Evolutionary conservation across 2,888 invertebrate genomes (phyloP).

Genomic region (Nezara viridula): DNA sequence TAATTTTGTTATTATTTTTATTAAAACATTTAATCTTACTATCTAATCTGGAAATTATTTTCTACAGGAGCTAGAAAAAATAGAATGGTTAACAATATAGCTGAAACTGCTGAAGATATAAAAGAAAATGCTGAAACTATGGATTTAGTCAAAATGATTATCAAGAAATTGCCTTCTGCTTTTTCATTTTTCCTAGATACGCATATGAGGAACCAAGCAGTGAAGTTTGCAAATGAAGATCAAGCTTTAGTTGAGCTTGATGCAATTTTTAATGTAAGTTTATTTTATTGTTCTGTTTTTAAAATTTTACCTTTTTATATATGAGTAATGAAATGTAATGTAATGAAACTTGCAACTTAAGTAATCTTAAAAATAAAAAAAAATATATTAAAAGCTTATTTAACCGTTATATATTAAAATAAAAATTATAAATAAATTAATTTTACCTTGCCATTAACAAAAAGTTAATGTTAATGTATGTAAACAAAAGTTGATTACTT

Average conservation of each 20-base stretch:
- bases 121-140: conserved; percentile 14
- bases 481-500: too few species aligned
- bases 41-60: background rate
- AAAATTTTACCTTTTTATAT: too few species aligned
- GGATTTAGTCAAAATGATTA: background rate
- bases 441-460: too few species aligned
- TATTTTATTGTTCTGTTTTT: background rate
- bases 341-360: too few species aligned
- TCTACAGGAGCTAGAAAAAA: background rate
- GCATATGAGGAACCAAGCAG: conserved; percentile 76
- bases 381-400: too few species aligned
- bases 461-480: too few species aligned
- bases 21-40: background rate
- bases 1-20: background rate
- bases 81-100: background rate
- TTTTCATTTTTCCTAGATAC: conserved; percentile 73
- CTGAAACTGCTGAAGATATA: background rate
- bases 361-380: too few species aligned
- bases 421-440: too few species aligned
- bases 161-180: background rate
- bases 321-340: too few species aligned
- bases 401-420: too few species aligned
- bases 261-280: conserved; percentile 74
- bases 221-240: conserved; percentile 75
- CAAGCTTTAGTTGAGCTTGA: conserved; percentile 81